phyloP scores from a whole-genome alignment of 2,888 invertebrate species.

The Drosophila buzzatii region DNA sequence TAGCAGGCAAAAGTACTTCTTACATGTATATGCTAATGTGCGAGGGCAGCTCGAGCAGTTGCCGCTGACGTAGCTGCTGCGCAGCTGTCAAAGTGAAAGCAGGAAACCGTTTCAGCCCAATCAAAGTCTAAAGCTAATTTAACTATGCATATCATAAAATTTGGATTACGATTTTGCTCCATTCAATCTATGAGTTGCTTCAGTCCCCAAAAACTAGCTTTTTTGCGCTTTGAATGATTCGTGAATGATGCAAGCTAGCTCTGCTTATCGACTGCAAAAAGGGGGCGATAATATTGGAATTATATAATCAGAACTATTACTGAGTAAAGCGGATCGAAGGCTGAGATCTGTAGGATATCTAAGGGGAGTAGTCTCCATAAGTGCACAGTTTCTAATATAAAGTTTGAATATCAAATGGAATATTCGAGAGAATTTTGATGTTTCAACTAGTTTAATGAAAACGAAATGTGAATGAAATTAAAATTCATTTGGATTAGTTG shows the following conservation, averaged over 20 bases:
- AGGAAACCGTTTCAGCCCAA: constrained; percentile 50
- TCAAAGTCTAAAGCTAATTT: constrained; percentile 10
- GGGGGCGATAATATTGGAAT: background rate
- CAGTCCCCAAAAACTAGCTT: constrained; percentile 35
- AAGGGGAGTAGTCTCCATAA: too few species aligned
- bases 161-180: constrained; percentile 21
- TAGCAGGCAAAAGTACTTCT: constrained; percentile 23
- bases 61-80: background rate
- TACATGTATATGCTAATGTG: constrained; percentile 33
- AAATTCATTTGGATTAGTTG: background rate
- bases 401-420: background rate
- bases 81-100: constrained; percentile 56
- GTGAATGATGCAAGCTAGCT: constrained; percentile 23
- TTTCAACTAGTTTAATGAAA: too few species aligned
- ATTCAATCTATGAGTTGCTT: constrained; percentile 9
- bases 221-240: constrained; percentile 21
- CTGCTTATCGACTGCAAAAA: background rate
- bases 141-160: constrained; percentile 45
- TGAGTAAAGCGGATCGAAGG: background rate
- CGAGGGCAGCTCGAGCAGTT: constrained; percentile 62
- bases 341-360: background rate
- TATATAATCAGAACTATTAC: constrained; percentile 1
- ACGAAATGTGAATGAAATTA: background rate
- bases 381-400: background rate
- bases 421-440: background rate